Percentiles rank a stretch among this genome's conserved stretches.
Evolutionary conservation across 2,888 invertebrate species (phyloP).

Genomic region (Schizotus pectinicornis): DNA sequence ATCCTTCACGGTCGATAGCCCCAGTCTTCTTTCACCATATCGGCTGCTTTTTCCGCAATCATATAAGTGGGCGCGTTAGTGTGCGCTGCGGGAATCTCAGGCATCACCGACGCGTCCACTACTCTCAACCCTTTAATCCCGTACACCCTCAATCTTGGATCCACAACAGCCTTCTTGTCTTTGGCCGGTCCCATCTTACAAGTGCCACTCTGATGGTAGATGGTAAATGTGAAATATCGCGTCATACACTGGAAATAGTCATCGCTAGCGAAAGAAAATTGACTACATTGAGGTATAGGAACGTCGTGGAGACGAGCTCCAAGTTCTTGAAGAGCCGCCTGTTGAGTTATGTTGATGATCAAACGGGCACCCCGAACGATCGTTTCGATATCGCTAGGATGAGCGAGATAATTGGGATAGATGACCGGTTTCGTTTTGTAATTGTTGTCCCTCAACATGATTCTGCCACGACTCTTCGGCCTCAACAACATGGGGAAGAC

Average conservation of each 20-base stretch:
- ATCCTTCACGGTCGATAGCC: conserved; percentile 32
- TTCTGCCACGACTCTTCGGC: conserved; percentile 66
- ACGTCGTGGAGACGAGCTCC: conserved; percentile 66
- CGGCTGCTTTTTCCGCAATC: conserved; percentile 82
- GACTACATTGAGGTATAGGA: conserved; percentile 67
- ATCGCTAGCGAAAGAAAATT: conserved; percentile 67
- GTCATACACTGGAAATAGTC: conserved; percentile 73
- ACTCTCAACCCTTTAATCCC: conserved; percentile 74
- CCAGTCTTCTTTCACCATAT: conserved; percentile 70
- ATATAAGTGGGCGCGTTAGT: conserved; percentile 80
- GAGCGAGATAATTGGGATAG: conserved; percentile 67
- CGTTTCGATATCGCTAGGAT: conserved; percentile 67
- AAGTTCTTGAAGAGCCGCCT: conserved; percentile 64
- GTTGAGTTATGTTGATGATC: conserved; percentile 64
- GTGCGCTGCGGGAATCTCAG: conserved; percentile 76
- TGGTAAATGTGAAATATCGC: conserved; percentile 70
- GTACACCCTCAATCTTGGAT: conserved; percentile 67
- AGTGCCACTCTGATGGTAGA: conserved; percentile 72
- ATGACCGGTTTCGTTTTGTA: conserved; percentile 66
- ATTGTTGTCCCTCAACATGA: conserved; percentile 63
- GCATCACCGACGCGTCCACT: conserved; percentile 82
- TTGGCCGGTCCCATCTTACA: conserved; percentile 69
- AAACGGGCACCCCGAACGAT: conserved; percentile 70
- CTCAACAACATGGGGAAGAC: conserved; percentile 64
- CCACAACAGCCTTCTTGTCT: conserved; percentile 69